A percentile compares a stretch with the other conserved stretches of the same genome.
Evolutionary conservation across 2,797 vertebrate species (phyloP).

Genomic region (Vipera latastei): DNA sequence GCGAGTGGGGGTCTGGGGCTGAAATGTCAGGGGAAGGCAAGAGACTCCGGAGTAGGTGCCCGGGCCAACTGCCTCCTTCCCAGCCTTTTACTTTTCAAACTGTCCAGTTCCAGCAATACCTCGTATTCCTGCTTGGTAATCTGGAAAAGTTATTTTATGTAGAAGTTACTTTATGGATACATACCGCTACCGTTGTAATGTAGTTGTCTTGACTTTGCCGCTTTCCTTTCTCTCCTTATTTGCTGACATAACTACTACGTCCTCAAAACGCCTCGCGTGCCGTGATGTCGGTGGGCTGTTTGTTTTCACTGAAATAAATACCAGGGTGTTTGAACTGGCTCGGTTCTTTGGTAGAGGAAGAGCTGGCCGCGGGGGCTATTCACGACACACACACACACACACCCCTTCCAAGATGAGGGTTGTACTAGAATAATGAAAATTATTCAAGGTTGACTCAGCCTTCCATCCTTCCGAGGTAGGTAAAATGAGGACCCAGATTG

Average conservation of each 20-base stretch:
- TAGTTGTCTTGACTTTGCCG: not conserved
- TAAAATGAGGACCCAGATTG: too few species aligned
- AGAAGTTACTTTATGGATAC: not conserved
- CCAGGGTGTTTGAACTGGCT: not conserved
- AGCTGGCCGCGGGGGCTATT: too few species aligned
- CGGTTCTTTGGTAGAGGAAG: too few species aligned
- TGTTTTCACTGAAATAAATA: not conserved
- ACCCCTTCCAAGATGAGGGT: not conserved
- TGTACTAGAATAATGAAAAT: not conserved
- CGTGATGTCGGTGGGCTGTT: not conserved
- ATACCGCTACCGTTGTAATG: accelerated
- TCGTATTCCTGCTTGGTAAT: not conserved
- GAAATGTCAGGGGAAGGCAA: not conserved
- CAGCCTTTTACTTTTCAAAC: not conserved
- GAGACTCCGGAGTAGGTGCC: not conserved
- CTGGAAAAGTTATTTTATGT: not conserved
- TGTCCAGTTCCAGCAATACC: not conserved
- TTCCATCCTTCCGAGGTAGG: too few species aligned
- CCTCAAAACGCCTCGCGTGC: not conserved
- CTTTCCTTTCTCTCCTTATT: not conserved
- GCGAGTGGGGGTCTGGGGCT: not conserved
- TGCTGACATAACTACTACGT: not conserved
- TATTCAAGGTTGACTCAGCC: too few species aligned
- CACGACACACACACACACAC: too few species aligned
- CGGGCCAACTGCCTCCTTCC: not conserved